phyloP scores from a whole-genome alignment of 2,113 vertebrate genomes.

The Hyla sarda region DNA sequence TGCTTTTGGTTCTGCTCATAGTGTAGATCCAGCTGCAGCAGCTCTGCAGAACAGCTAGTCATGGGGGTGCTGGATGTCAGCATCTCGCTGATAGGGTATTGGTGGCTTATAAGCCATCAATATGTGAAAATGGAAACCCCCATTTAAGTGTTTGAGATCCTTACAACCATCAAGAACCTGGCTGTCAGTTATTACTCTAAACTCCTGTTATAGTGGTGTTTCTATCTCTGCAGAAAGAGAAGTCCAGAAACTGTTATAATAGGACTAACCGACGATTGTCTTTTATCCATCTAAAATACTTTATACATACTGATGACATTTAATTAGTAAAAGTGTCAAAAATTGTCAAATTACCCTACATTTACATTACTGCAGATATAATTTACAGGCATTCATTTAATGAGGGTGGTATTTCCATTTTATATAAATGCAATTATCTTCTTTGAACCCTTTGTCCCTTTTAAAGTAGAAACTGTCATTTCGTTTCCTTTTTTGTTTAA shows the following conservation, averaged over 20 bases:
- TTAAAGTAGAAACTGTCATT: conserved; percentile 8
- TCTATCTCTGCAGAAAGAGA: no score
- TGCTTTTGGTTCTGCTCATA: no score
- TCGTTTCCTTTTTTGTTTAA: conserved; percentile 1
- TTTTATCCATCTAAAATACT: not conserved
- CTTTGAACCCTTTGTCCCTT: conserved; percentile 34
- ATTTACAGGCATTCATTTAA: conserved; percentile 40
- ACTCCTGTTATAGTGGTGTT: no score
- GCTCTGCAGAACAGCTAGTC: no score
- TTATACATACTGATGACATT: conserved; percentile 45
- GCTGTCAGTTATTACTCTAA: no score
- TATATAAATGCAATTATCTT: conserved; percentile 52
- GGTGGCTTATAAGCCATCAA: no score
- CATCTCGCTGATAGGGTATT: no score
- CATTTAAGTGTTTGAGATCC: no score
- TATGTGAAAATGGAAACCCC: no score
- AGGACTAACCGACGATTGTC: not conserved
- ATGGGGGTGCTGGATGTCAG: no score
- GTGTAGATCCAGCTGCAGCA: no score
- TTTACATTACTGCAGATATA: conserved; percentile 25
- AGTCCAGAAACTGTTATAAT: not conserved
- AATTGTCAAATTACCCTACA: conserved; percentile 39
- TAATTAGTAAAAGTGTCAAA: conserved; percentile 44
- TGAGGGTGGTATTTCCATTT: conserved; percentile 53
- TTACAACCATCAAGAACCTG: no score